Conservation (phyloP, 30 jellyfish, hydroid and myxozoan species). For the Cassiopea andromeda region DNA sequence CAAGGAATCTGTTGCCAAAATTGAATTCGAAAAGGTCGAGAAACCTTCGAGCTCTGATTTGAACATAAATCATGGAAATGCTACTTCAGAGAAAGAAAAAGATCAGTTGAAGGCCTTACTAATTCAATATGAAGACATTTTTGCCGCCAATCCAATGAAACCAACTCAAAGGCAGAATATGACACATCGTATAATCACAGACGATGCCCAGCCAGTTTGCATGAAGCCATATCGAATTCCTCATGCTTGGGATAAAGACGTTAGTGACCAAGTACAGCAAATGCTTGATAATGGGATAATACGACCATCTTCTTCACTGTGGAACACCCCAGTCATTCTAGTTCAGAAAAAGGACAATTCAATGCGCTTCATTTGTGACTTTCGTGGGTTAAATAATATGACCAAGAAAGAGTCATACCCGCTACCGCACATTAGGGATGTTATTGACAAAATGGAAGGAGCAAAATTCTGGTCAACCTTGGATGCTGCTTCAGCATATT, state of each 20-base stretch:
- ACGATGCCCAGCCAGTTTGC: slow-evolving; percentile 56
- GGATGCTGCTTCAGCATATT: slow-evolving; percentile 71
- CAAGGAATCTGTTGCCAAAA: background rate
- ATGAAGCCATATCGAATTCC: slow-evolving; percentile 62
- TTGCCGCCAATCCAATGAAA: slow-evolving; percentile 17
- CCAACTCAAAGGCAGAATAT: slow-evolving; percentile 19
- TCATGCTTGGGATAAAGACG: slow-evolving; percentile 64
- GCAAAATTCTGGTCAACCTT: slow-evolving; percentile 65
- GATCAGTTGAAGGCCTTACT: background rate
- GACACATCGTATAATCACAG: slow-evolving; percentile 61
- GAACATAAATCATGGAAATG: slow-evolving; percentile 12
- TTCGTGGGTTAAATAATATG: slow-evolving; percentile 47
- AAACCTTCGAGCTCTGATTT: background rate
- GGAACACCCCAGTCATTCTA: slow-evolving; percentile 57
- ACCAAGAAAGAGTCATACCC: slow-evolving; percentile 67
- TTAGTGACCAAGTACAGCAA: slow-evolving; percentile 33
- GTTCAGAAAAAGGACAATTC: slow-evolving; percentile 54
- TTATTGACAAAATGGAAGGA: slow-evolving; percentile 64
- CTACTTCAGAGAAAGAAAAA: slow-evolving; percentile 14
- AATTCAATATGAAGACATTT: background rate
- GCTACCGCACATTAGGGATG: slow-evolving; percentile 66
- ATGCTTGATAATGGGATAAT: slow-evolving; percentile 57
- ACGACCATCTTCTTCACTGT: slow-evolving; percentile 57
- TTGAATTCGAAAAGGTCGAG: background rate
- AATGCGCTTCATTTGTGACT: slow-evolving; percentile 53